Percentiles rank a stretch among this genome's conserved stretches.
phyloP scores from a whole-genome alignment of 2,113 vertebrate genomes.

The Ctenomys sociabilis region DNA sequence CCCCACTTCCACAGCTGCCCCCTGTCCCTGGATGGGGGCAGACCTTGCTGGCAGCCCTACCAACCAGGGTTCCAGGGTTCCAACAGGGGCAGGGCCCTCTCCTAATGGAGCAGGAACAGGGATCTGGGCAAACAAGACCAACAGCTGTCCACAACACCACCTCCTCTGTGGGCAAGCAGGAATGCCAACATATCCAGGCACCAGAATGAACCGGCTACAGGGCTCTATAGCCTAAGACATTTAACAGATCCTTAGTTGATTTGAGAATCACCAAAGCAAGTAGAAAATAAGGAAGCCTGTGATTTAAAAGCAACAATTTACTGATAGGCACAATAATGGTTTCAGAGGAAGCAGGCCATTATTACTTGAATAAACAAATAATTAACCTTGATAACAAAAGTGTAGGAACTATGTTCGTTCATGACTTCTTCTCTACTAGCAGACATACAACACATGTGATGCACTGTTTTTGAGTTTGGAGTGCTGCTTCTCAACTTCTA shows the following conservation, averaged over 20 bases:
- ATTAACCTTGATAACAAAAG: conserved; percentile 69
- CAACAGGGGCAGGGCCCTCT: not conserved
- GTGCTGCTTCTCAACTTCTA: not conserved
- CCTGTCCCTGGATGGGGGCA: not conserved
- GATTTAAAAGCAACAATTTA: conserved; percentile 17
- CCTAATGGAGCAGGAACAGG: not conserved
- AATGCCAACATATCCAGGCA: not conserved
- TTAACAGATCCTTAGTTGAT: not conserved
- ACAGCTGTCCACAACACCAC: not conserved
- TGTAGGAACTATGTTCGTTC: conserved; percentile 44
- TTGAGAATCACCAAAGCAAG: not conserved
- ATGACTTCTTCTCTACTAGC: conserved; percentile 5
- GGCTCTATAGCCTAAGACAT: not conserved
- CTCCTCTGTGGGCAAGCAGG: not conserved
- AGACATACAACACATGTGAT: not conserved
- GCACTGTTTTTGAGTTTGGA: conserved; percentile 16
- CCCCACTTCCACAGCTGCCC: not conserved
- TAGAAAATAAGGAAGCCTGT: not conserved
- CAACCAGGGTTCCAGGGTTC: not conserved
- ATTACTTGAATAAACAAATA: conserved; percentile 63
- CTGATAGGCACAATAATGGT: not conserved
- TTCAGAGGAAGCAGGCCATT: conserved; percentile 43
- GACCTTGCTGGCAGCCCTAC: not conserved
- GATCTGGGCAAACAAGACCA: not conserved
- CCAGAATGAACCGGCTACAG: not conserved